Evolutionary conservation across 64 coral and sea anemone species (phyloP), one percentile per base, ranked within the genome.

Genomic region (Platygyra sinensis): DNA sequence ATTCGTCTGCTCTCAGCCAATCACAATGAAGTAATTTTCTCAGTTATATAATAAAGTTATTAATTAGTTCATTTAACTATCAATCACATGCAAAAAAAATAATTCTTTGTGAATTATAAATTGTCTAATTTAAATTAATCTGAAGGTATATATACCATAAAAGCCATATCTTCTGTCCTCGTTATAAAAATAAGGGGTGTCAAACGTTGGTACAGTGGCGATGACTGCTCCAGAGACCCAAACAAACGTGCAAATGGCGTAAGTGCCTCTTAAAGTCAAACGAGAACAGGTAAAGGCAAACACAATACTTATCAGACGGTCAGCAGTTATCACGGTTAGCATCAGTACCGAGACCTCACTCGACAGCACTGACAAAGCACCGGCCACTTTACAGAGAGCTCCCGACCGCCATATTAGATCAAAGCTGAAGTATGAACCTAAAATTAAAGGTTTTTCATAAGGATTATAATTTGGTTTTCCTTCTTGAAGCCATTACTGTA

Each of bases 291-390:
- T 32, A 16, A 83, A 63, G 54, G 57, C 24, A 8, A 83, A 83
- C 17, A 83, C 62, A 25, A 83, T 83, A 36, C 80, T 63, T 19
- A 63, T 30, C 29, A 83, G 33, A 12, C 80, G 59, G 57, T 63
- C 80, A 83, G 80, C 80, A 29, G 80, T 83, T 28, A 83, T 83
- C 17, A 83, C 80, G 15, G 42, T 52, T 22, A 78, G 75, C 75
- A 78, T 78, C 22, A 78, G 75, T 78, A 78, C 75, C 75, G 75
- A 78, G 42, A 78, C 75, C 39, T 78, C 75, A 18, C 75, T 78
- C 22, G 75, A 78, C 20, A 78, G 75, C 22, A 78, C 46, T n/a
- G 75, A 78, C 24, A 78, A 28, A 54, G 75, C 75, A 54, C 75
- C 75, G 15, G 75, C 75, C 39, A 78, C 38, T 54, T 78, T 78